phyloP scores from a whole-genome alignment of 2,113 vertebrate species.

The cat (Felis catus) region F.catus_Fca126_mat1.0 CM031415.1:189985001-189985500 shows the following conservation, averaged over 20 bases:
- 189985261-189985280: background rate
- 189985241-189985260: background rate
- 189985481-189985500: too few relatives aligned
- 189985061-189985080: background rate
- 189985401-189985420: too few relatives aligned
- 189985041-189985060: slow-evolving; percentile 1
- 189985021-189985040: background rate
- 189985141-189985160: slow-evolving; percentile 24
- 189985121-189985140: background rate
- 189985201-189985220: background rate
- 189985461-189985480: too few relatives aligned
- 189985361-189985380: too few relatives aligned
- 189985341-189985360: too few relatives aligned
- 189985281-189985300: background rate
- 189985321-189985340: too few relatives aligned
- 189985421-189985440: too few relatives aligned
- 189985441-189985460: too few relatives aligned
- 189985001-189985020: background rate
- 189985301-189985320: too few relatives aligned
- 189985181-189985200: background rate
- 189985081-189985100: background rate
- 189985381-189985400: too few relatives aligned
- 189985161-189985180: background rate
- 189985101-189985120: slow-evolving; percentile 34
- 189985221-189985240: background rate